Percentiles rank a stretch among this genome's conserved stretches.
Conservation (phyloP, 2,797 vertebrate species). For the Oophaga sylvatica region DNA sequence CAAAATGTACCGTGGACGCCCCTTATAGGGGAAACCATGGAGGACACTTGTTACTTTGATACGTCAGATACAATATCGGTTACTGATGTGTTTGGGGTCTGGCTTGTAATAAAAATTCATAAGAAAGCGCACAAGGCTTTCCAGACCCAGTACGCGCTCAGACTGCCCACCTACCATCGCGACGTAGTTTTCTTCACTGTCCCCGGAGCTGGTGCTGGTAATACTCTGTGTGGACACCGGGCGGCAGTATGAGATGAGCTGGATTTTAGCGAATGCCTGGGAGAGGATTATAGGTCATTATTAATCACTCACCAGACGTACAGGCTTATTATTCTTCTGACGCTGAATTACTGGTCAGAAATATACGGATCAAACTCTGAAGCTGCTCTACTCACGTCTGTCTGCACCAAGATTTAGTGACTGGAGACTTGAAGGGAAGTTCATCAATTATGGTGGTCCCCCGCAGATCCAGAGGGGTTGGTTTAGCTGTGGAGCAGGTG, state of each 20-base stretch:
- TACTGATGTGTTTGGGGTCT: too few species aligned
- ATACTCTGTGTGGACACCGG: slow-evolving; percentile 98
- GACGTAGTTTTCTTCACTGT: slow-evolving; percentile 98
- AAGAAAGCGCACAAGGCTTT: too few species aligned
- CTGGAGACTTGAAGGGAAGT: slow-evolving; percentile 94
- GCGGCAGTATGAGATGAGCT: slow-evolving; percentile 91
- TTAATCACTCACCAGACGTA: background rate
- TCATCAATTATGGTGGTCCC: slow-evolving; percentile 94
- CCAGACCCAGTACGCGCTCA: background rate
- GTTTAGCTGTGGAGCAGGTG: slow-evolving; percentile 80
- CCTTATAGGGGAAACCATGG: too few species aligned
- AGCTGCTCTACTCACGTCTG: slow-evolving; percentile 83
- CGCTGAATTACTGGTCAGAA: too few species aligned
- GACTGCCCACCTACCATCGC: slow-evolving; percentile 84
- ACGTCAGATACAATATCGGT: too few species aligned
- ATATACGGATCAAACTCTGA: too few species aligned
- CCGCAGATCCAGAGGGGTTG: slow-evolving; percentile 91
- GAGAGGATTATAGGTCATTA: background rate
- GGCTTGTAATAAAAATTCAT: too few species aligned
- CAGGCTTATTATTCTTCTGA: too few species aligned
- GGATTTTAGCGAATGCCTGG: slow-evolving; percentile 85
- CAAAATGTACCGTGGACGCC: too few species aligned
- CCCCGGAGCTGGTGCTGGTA: slow-evolving; percentile 98
- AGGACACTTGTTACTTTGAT: too few species aligned
- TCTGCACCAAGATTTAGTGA: slow-evolving; percentile 96